Evolutionary conservation across 2,888 invertebrate species (phyloP), one percentile per base, ranked within the genome.

Genomic region (Campoletis raptor): DNA sequence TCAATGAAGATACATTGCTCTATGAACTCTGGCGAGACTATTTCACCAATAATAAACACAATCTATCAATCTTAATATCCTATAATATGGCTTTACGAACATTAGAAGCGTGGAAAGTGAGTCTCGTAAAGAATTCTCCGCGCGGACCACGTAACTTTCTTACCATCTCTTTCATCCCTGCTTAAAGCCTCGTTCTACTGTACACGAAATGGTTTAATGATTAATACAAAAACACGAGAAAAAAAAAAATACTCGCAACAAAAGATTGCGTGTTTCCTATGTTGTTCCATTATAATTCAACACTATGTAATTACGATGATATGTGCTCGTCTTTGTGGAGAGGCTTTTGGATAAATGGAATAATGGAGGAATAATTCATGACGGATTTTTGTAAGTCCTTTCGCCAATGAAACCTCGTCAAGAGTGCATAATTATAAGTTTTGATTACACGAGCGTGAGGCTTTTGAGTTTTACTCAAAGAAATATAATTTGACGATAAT

Each of bases 81-180:
- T 54, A 36, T 30, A 70, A 52, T 76, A 15, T 18, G 48, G 21
- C 76, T 67, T 69, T 15, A 52, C 69, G 42, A 83, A 81, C 73
- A 81, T 83, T 54, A 81, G 48, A 69, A 21, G 42, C 57, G 48
- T 74, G 40, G 83, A 73, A 86, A 86, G 83, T 66, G 66, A 80
- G 36, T 85, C 67, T 85, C 15, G 36, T 54, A 78, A 30, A 30
- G 24, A 15, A 15, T 6, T 40, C 37, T 21, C n/a, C 18, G 18
- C 67, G 36, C 37, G 15, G 48, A 70, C 40, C 69, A 64, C 78
- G 81, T 83, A 83, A 86, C 54, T 83, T 86, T 73, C 76, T 77
- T 73, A 48, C 74, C 64, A 52, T 86, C 83, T 81, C 77, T 77
- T 81, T 83, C 72, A 72, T 80, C 42, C 67, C 72, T 40, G 36